These are phyloP conservation scores for Ptiloglossa arizonensis DNA, from an alignment of 1,140 invertebrate genomes.

Conservation along the genomic window DNA sequence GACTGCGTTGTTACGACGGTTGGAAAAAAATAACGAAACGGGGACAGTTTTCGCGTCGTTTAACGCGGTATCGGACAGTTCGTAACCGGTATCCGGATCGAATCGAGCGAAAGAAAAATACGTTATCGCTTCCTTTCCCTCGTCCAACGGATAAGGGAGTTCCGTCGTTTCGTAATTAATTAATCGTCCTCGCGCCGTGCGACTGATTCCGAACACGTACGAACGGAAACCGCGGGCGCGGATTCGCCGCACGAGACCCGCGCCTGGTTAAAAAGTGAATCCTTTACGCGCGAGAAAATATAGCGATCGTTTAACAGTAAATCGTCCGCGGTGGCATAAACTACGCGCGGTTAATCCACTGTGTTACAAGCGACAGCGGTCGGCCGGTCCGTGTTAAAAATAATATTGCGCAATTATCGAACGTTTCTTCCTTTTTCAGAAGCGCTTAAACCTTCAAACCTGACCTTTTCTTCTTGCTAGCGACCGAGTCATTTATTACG, in stretches of 20 bases:
- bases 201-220: slow-evolving; percentile 16
- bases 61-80: no score
- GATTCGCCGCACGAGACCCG: no score
- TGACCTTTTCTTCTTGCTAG: slow-evolving; percentile 10
- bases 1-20: no score
- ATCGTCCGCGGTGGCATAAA: slow-evolving; percentile 7
- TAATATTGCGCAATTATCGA: slow-evolving; percentile 37
- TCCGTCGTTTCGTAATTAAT: slow-evolving; percentile 1
- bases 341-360: slow-evolving; percentile 11
- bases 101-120: no score
- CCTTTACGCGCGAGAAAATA: slow-evolving; percentile 2
- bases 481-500: slow-evolving; percentile 34
- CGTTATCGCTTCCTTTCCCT: no score
- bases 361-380: not conserved
- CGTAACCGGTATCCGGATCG: no score
- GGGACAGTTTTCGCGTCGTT: no score
- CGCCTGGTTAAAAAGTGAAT: not conserved
- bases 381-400: slow-evolving; percentile 3
- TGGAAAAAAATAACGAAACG: no score
- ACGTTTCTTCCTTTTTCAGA: not conserved
- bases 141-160: not conserved
- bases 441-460: not conserved
- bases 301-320: slow-evolving; percentile 25
- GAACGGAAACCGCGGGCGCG: slow-evolving; percentile 3
- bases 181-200: slow-evolving; percentile 2